Conservation (phyloP, 2,797 vertebrate genomes). For the Brachymystax lenok region DNA sequence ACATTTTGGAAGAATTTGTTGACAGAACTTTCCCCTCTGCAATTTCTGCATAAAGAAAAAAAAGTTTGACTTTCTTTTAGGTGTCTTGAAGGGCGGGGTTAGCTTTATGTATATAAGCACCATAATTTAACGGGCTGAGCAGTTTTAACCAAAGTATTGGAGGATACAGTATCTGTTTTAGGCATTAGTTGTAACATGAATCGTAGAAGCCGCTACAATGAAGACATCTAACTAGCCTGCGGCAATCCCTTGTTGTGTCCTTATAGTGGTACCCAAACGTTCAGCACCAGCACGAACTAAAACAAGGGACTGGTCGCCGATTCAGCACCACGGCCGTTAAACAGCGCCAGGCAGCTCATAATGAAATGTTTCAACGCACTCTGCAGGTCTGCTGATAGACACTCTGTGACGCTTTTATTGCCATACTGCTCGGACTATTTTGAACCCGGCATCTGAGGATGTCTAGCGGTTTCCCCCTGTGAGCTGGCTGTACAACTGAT, state of each 20-base stretch:
- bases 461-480: too few species aligned
- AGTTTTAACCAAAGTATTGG: not conserved
- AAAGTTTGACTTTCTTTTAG: not conserved
- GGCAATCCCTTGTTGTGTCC: too few species aligned
- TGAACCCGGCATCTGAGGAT: too few species aligned
- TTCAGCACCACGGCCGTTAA: not conserved
- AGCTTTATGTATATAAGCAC: not conserved
- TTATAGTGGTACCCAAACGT: too few species aligned
- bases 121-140: not conserved
- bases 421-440: not conserved
- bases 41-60: not conserved
- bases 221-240: too few species aligned
- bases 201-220: not conserved
- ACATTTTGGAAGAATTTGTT: constrained; percentile 26
- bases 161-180: not conserved
- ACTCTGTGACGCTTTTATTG: not conserved
- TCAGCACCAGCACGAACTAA: not conserved
- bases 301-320: not conserved
- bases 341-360: not conserved
- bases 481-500: too few species aligned
- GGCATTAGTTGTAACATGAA: not conserved
- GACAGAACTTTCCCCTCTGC: not conserved
- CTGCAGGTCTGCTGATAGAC: not conserved
- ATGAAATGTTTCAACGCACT: not conserved
- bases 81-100: not conserved